Evolutionary conservation across 2,113 vertebrate genomes (phyloP).

Genomic region (Megaceryle maxima): DNA sequence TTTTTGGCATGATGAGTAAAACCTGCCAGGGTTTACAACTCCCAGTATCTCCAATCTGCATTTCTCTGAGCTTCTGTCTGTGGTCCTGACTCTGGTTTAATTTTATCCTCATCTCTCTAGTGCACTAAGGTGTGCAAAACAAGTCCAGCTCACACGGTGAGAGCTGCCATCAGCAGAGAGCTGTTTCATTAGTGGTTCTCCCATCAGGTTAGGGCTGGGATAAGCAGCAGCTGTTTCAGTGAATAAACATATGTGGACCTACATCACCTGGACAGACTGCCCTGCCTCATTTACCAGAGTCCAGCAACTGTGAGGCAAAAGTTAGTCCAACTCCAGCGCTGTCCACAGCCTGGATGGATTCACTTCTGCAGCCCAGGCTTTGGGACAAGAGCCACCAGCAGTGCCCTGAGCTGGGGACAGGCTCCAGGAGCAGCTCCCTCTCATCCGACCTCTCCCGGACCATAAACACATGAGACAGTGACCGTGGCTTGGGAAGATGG

Average conservation of each 20-base stretch:
- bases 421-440: neutral
- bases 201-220: neutral
- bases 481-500: neutral
- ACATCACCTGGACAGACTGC: neutral
- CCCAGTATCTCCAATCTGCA: accelerated
- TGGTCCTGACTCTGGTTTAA: neutral
- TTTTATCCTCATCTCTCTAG: neutral
- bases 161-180: neutral
- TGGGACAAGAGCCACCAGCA: neutral
- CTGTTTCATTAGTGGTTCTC: neutral
- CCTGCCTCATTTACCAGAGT: neutral
- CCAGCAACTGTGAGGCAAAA: neutral
- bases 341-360: accelerated
- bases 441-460: neutral
- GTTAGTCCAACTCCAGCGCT: neutral
- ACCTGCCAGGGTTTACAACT: neutral
- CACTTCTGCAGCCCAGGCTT: neutral
- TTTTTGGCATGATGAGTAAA: neutral
- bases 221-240: neutral
- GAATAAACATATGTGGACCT: neutral
- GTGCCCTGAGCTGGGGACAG: neutral
- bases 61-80: neutral
- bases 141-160: neutral
- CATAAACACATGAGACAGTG: accelerated
- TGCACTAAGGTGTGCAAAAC: neutral